These are phyloP conservation scores for Euwallacea fornicatus DNA, from an alignment of 1,140 invertebrate genomes.

Conservation along the genomic window DNA sequence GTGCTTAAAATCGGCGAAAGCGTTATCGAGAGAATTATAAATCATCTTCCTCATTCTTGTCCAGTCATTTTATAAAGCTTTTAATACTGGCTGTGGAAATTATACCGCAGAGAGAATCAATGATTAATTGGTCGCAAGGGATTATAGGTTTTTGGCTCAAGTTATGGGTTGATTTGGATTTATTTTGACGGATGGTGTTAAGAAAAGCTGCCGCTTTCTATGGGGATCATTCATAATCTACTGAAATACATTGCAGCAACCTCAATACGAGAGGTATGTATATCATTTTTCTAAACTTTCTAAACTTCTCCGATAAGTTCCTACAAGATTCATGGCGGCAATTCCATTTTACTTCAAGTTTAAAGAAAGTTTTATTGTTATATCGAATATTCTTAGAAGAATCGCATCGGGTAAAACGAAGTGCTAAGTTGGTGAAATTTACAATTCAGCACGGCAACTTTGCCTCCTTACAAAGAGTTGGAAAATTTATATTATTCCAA, in stretches of 20 bases:
- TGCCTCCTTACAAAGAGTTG: too few relatives aligned
- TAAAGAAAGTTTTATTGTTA: not conserved
- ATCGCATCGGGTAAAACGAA: not conserved
- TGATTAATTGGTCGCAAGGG: constrained; percentile 21
- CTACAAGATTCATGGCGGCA: constrained; percentile 8
- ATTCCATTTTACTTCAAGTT: constrained; percentile 6
- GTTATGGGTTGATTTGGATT: constrained; percentile 14
- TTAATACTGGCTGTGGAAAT: constrained; percentile 21
- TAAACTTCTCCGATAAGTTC: not conserved
- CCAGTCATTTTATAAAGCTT: constrained; percentile 21
- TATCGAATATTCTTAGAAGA: not conserved
- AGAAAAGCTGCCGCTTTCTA: not conserved
- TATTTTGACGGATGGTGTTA: not conserved
- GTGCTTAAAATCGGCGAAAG: constrained; percentile 21
- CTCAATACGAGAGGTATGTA: constrained; percentile 3
- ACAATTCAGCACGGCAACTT: too few relatives aligned
- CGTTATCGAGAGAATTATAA: constrained; percentile 17
- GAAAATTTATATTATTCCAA: too few relatives aligned
- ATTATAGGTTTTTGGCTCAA: constrained; percentile 14
- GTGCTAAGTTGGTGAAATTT: not conserved
- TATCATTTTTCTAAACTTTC: constrained; percentile 14
- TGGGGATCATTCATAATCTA: too few relatives aligned
- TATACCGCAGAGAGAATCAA: constrained; percentile 17
- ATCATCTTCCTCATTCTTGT: constrained; percentile 23
- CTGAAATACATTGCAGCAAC: not conserved